These are phyloP conservation scores for Tetragonula clypearis DNA, from an alignment of 1,140 invertebrate genomes.

Conservation along the genomic window DNA sequence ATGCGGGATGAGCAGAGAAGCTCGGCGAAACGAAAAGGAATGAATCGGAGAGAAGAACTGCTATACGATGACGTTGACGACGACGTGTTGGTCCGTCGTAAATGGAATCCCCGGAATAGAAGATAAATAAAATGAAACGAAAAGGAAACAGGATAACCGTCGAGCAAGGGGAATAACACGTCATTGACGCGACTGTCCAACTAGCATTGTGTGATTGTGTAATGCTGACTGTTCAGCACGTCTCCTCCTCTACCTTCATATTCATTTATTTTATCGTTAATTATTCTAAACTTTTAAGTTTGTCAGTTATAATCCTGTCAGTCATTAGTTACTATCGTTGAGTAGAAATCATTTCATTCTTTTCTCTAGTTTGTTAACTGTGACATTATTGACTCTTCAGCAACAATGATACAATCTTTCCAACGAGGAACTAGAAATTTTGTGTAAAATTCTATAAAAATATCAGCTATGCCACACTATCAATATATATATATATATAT, in stretches of 20 bases:
- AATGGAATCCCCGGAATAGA: conserved; percentile 49
- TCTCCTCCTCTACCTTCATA: background rate
- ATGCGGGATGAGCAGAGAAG: conserved; percentile 70
- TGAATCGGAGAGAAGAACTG: conserved; percentile 51
- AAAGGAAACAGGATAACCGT: conserved; percentile 67
- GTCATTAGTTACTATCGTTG: too few species aligned
- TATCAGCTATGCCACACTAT: too few species aligned
- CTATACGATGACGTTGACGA: conserved; percentile 49
- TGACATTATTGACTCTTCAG: too few species aligned
- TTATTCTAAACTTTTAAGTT: too few species aligned
- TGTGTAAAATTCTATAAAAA: too few species aligned
- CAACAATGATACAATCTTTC: too few species aligned
- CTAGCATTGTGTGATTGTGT: conserved; percentile 64
- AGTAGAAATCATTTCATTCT: too few species aligned
- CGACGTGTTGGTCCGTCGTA: conserved; percentile 42
- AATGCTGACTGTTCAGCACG: conserved; percentile 38
- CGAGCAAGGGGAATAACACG: conserved; percentile 50
- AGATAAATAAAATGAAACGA: conserved; percentile 74
- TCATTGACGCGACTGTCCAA: conserved; percentile 42
- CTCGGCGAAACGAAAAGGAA: conserved; percentile 59
- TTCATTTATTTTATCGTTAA: background rate
- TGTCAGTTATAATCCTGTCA: too few species aligned
- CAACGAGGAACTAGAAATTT: too few species aligned
- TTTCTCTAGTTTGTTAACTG: too few species aligned
- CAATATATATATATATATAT: too few species aligned